Evolutionary conservation across 2,797 vertebrate genomes (phyloP).

Genomic region (Bovichtus variegatus): DNA sequence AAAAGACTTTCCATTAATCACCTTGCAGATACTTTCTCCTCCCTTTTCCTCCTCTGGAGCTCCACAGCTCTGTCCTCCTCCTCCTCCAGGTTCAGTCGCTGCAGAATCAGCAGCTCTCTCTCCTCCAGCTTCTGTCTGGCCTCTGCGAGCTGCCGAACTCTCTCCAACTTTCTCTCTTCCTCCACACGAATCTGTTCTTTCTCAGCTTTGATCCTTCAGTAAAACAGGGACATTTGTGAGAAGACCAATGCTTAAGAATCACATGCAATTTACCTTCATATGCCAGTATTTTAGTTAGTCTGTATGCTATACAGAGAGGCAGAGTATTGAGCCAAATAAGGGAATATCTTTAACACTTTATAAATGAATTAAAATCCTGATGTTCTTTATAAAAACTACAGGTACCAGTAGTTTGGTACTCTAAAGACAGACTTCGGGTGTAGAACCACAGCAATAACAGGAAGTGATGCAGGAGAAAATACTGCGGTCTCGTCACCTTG

Average conservation of each 20-base stretch:
- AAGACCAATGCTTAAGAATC: neutral
- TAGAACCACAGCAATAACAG: neutral
- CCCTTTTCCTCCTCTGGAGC: constrained; percentile 65
- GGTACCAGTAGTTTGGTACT: neutral
- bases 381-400: no score
- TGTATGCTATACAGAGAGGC: neutral
- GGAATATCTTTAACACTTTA: neutral
- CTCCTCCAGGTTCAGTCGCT: constrained; percentile 85
- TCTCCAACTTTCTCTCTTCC: constrained; percentile 86
- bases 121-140: constrained; percentile 58
- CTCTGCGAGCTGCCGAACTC: constrained; percentile 41
- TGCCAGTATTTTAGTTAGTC: neutral
- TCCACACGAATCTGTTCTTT: constrained; percentile 86
- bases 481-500: constrained; percentile 77
- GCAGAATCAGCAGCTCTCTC: constrained; percentile 78
- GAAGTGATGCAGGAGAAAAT: neutral
- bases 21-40: constrained; percentile 85
- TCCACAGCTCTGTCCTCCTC: constrained; percentile 62
- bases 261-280: neutral
- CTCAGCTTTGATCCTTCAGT: constrained; percentile 89
- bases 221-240: neutral
- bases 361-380: no score
- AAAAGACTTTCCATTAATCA: constrained; percentile 55
- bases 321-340: neutral
- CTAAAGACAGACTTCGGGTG: neutral